Evolutionary conservation across 2,797 vertebrate genomes (phyloP).

Genomic region (Gymnothorax javanicus): DNA sequence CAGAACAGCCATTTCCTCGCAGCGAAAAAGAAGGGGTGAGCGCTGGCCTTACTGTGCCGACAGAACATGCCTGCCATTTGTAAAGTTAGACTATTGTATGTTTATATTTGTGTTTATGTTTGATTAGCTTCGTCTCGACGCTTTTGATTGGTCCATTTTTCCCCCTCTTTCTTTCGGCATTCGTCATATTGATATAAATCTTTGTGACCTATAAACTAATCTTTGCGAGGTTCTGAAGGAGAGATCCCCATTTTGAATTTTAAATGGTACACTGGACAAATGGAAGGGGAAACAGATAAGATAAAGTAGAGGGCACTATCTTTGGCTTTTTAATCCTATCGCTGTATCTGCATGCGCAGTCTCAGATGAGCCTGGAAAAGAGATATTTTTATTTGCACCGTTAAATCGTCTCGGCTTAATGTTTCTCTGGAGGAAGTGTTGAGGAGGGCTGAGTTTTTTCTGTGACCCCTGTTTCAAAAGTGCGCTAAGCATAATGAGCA

Average conservation of each 20-base stretch:
- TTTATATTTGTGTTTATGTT: constrained; percentile 35
- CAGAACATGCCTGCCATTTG: constrained; percentile 72
- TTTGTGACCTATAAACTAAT: constrained; percentile 75
- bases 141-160: constrained; percentile 72
- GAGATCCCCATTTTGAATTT: constrained; percentile 50
- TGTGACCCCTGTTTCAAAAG: neutral
- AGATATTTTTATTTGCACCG: constrained; percentile 1
- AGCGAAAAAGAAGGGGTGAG: constrained; percentile 44
- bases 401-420: neutral
- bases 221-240: constrained; percentile 59
- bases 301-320: neutral
- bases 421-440: neutral
- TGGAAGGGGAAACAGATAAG: neutral
- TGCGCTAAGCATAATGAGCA: neutral
- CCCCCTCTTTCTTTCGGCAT: constrained; percentile 60
- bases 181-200: constrained; percentile 61
- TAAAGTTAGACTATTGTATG: constrained; percentile 50
- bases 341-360: constrained; percentile 9
- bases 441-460: neutral
- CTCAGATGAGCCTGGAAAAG: neutral
- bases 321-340: neutral
- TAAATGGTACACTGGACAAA: constrained; percentile 22
- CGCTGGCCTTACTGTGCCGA: constrained; percentile 35
- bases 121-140: neutral
- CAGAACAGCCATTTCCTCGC: constrained; percentile 45